Conservation (phyloP, 2,888 invertebrate genomes). For the Lithophane ornitopus region DNA sequence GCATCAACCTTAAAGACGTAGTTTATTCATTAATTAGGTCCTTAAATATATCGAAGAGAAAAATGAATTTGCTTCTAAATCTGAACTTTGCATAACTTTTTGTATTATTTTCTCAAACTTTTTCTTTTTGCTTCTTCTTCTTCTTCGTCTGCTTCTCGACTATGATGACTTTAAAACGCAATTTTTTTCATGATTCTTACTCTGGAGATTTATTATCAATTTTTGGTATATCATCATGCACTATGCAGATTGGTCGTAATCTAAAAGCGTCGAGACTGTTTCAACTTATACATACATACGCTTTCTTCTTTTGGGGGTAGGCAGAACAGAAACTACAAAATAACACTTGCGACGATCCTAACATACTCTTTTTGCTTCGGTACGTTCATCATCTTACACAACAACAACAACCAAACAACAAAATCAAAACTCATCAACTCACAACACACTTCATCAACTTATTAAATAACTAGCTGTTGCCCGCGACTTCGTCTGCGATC, state of each 20-base stretch:
- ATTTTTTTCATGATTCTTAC: background rate
- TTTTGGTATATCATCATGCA: background rate
- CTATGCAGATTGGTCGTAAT: background rate
- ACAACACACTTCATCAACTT: background rate
- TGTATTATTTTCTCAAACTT: background rate
- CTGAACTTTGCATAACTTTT: background rate
- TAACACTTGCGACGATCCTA: background rate
- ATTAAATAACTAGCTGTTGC: too few relatives aligned
- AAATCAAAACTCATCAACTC: too few relatives aligned
- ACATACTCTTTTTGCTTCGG: background rate
- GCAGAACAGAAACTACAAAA: background rate
- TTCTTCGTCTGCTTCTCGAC: too few relatives aligned
- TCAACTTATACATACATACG: background rate
- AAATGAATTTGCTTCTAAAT: background rate
- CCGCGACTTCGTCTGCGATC: too few relatives aligned
- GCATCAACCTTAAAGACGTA: too few relatives aligned
- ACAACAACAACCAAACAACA: background rate
- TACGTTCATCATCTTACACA: background rate
- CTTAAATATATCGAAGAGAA: background rate
- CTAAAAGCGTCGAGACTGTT: background rate
- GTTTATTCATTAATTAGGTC: conserved; percentile 6
- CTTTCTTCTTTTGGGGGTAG: too few relatives aligned
- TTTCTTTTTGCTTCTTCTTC: background rate
- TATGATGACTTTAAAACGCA: too few relatives aligned
- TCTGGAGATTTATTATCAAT: background rate